Conservation (phyloP, 1,140 invertebrate species). For the Sarcophaga bullata region DNA sequence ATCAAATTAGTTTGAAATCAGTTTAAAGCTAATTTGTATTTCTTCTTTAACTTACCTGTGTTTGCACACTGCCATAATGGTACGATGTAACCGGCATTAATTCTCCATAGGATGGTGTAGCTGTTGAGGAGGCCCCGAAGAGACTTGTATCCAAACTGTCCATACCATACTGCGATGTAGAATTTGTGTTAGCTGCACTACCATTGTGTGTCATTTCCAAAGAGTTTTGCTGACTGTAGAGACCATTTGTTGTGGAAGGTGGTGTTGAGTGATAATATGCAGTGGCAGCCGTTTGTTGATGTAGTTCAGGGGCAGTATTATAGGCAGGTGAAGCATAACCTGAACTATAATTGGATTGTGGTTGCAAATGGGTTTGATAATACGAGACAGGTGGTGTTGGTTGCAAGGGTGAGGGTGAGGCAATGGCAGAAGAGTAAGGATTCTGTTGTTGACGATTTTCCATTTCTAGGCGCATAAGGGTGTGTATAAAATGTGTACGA, state of each 20-base stretch:
- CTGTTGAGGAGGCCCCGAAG: slow-evolving; percentile 52
- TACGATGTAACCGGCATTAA: slow-evolving; percentile 47
- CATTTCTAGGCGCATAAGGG: slow-evolving; percentile 92
- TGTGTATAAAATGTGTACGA: slow-evolving; percentile 97
- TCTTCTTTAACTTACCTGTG: slow-evolving; percentile 30
- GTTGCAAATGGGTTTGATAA: slow-evolving; percentile 57
- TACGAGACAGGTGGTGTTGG: slow-evolving; percentile 45
- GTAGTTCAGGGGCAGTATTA: slow-evolving; percentile 48
- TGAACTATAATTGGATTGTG: slow-evolving; percentile 63
- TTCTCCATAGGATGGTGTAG: slow-evolving; percentile 59
- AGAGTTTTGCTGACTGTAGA: slow-evolving; percentile 3
- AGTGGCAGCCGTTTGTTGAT: slow-evolving; percentile 51
- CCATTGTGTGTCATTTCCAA: slow-evolving; percentile 14
- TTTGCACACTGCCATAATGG: slow-evolving; percentile 34
- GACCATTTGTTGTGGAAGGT: not conserved
- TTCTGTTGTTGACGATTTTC: slow-evolving; percentile 79
- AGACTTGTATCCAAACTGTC: slow-evolving; percentile 57
- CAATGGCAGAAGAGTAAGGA: slow-evolving; percentile 37
- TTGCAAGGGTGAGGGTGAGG: slow-evolving; percentile 27
- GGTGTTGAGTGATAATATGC: slow-evolving; percentile 47
- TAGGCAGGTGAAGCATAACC: slow-evolving; percentile 62
- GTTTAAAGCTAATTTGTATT: not conserved
- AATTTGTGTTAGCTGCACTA: not conserved
- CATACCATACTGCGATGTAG: slow-evolving; percentile 40
- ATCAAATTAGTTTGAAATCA: not conserved